These are phyloP conservation scores for Vespertilio murinus DNA, from an alignment of 2,797 vertebrate genomes.

Conservation along the genomic window DNA sequence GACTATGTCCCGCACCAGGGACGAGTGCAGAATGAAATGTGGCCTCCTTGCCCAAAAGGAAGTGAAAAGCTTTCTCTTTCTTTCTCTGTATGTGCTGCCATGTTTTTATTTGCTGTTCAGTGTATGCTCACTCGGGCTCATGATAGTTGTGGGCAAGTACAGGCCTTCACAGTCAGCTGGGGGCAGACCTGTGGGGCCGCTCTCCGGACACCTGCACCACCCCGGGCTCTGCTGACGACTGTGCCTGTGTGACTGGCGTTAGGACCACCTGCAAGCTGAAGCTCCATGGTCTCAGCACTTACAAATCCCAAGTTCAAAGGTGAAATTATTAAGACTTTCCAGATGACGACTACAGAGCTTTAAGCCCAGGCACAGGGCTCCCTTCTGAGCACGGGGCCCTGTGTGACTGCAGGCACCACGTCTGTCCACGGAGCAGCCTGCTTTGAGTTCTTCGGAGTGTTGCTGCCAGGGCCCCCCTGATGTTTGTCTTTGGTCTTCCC, in stretches of 20 bases:
- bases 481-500: neutral
- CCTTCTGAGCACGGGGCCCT: accelerated
- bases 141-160: too few relatives aligned
- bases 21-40: neutral
- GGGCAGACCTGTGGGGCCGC: accelerated
- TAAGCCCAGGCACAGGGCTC: neutral
- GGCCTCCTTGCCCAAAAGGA: neutral
- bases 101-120: neutral
- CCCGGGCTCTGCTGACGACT: neutral
- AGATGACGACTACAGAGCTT: neutral
- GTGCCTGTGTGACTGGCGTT: accelerated
- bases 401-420: neutral
- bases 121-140: accelerated
- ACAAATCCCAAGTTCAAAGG: neutral
- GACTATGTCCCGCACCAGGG: neutral
- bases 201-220: accelerated
- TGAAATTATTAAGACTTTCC: neutral
- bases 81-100: neutral
- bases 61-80: neutral
- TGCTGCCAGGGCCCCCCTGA: neutral
- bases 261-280: neutral
- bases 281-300: neutral
- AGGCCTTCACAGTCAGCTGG: neutral
- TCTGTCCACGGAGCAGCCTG: neutral
- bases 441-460: too few relatives aligned